Evolutionary conservation across 2,113 vertebrate species (phyloP).

Genomic region (Corythoichthys haematopterus): DNA sequence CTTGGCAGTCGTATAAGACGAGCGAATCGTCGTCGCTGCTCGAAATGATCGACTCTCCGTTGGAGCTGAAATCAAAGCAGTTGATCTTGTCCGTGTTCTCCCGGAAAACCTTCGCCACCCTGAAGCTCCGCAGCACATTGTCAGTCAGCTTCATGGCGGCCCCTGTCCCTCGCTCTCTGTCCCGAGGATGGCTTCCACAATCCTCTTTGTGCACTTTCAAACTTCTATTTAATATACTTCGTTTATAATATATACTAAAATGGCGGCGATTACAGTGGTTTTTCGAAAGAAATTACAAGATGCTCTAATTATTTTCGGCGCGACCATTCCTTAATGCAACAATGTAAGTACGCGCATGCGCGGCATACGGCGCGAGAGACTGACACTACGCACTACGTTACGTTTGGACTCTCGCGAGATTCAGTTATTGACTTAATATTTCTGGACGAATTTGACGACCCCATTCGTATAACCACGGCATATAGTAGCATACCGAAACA

Average conservation of each 20-base stretch:
- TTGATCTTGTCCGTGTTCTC: slow-evolving; percentile 98
- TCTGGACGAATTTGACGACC: background rate
- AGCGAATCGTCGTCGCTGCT: slow-evolving; percentile 98
- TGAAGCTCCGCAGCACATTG: slow-evolving; percentile 97
- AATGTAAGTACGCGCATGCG: background rate
- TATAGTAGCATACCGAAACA: too few species aligned
- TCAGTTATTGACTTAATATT: background rate
- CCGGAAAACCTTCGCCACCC: slow-evolving; percentile 96
- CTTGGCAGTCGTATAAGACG: slow-evolving; percentile 96
- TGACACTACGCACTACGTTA: background rate
- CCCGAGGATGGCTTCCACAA: background rate
- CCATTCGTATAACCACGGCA: background rate
- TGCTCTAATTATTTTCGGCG: background rate
- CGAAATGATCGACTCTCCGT: slow-evolving; percentile 95
- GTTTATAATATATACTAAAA: background rate
- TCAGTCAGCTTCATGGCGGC: slow-evolving; percentile 98
- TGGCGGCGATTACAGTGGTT: background rate
- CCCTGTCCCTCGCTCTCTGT: slow-evolving; percentile 26
- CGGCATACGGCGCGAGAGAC: background rate
- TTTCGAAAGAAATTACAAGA: slow-evolving; percentile 68
- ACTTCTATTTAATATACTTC: background rate
- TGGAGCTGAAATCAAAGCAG: slow-evolving; percentile 97
- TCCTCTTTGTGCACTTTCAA: slow-evolving; percentile 1
- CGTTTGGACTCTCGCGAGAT: background rate
- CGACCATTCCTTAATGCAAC: background rate